Base-by-base conservation (phyloP, 2,888 invertebrate genomes). In the Anthoptus insignis region DNA sequence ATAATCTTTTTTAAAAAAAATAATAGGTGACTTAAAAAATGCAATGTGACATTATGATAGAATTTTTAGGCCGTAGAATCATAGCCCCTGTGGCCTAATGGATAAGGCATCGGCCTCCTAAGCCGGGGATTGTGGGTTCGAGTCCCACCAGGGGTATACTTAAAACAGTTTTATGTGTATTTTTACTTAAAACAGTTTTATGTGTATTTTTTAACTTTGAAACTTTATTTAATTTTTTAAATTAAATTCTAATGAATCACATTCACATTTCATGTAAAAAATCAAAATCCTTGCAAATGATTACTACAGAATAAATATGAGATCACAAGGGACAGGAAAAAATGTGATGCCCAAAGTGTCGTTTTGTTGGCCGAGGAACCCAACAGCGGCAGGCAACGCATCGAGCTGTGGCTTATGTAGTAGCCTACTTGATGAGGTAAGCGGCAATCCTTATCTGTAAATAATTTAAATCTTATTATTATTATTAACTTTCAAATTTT, bases 61-160 rank as follows among this genome's bases (percentile, higher is more conserved):
- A n/a, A n/a, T n/a, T n/a, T n/a, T n/a, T n/a, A n/a, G n/a, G n/a
- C n/a, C n/a, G n/a, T n/a, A n/a, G n/a, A n/a, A n/a, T 5, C 9
- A 14, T 19, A 85, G 95, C 95, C 95, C 95, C 95, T 95, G 95
- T 95, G 95, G 95, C 95, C 95, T 95, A 95, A 95, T 95, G 95
- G 95, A 95, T 95, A 95, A 95, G 95, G 95, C 95, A 95, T 95
- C 95, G 95, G 95, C 95, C 95, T 95, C 95, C 95, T 95, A 95
- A 95, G 95, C 95, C 95, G 95, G 95, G 95, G 95, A 95, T 95
- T 95, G 95, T 95, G 95, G 95, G 95, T 95, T 95, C 95, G 95
- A 95, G 95, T 95, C 95, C 95, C 95, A 95, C 95, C 95, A 95
- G 95, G 95, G 95, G 95, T 95, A 95, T n/a, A n/a, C n/a, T n/a